A percentile compares a stretch with the other conserved stretches of the same genome.
phyloP scores from a whole-genome alignment of 2,113 vertebrate species.

The Hylia prasina region DNA sequence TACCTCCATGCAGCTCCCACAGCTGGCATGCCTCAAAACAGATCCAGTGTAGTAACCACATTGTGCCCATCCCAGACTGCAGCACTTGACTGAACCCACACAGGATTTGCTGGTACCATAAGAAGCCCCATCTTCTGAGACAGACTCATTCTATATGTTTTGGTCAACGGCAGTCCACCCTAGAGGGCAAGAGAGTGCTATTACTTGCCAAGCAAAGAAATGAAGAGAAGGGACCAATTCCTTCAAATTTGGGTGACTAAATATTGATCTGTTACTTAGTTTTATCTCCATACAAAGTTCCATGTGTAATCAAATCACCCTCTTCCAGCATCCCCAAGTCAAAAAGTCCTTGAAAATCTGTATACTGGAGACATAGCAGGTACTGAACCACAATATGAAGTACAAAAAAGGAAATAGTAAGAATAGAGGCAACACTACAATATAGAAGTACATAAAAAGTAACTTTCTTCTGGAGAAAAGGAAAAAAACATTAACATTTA shows the following conservation, averaged over 20 bases:
- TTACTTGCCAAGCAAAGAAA: not conserved
- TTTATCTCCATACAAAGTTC: not conserved
- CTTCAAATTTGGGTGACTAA: not conserved
- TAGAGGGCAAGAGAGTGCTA: not conserved
- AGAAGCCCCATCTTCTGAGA: not conserved
- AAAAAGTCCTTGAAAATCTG: not conserved
- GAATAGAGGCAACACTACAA: not conserved
- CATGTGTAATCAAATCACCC: not conserved
- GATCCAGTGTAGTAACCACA: accelerated
- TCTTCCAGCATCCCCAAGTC: not conserved
- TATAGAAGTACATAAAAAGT: not conserved
- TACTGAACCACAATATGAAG: not conserved
- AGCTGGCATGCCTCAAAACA: not conserved
- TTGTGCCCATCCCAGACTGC: too few relatives aligned
- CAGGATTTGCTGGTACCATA: accelerated
- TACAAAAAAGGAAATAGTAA: not conserved
- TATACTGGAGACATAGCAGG: not conserved
- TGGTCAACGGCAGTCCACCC: not conserved
- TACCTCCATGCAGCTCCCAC: not conserved
- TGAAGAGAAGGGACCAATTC: not conserved
- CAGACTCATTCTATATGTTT: accelerated
- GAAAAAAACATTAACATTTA: not conserved
- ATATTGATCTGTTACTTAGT: not conserved
- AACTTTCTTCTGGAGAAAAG: not conserved
- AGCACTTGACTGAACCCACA: not conserved